A percentile compares a stretch with the other conserved stretches of the same genome.
These are phyloP conservation scores for Cladopsammia gracilis DNA, from an alignment of 64 coral and sea anemone genomes.

Conservation along the genomic window DNA sequence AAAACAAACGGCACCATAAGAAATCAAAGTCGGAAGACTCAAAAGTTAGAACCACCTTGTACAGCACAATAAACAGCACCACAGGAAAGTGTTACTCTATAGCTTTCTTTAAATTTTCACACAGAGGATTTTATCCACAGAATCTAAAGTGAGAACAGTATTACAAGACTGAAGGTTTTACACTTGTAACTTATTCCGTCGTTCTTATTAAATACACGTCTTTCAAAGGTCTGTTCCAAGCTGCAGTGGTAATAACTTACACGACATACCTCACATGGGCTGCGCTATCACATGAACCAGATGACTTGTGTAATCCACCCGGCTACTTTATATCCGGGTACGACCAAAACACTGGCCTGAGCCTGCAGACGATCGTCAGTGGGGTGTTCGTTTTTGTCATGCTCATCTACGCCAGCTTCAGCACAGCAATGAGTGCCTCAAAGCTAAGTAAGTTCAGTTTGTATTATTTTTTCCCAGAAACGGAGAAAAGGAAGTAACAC, in stretches of 20 bases:
- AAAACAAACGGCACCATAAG: too few species aligned
- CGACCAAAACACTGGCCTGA: slow-evolving; percentile 62
- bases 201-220: too few species aligned
- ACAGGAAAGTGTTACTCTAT: too few species aligned
- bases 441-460: slow-evolving; percentile 19
- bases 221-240: slow-evolving; percentile 65
- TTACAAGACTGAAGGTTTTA: too few species aligned
- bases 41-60: too few species aligned
- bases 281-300: slow-evolving; percentile 78
- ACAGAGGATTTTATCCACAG: too few species aligned
- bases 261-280: slow-evolving; percentile 78
- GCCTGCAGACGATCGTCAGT: slow-evolving; percentile 69
- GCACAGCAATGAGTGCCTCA: slow-evolving; percentile 46
- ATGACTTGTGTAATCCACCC: slow-evolving; percentile 76
- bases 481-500: too few species aligned
- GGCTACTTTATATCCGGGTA: slow-evolving; percentile 72
- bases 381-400: slow-evolving; percentile 67
- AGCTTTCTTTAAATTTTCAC: too few species aligned
- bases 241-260: slow-evolving; percentile 74
- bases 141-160: too few species aligned
- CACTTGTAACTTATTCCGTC: too few species aligned
- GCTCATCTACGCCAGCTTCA: slow-evolving; percentile 79
- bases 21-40: too few species aligned
- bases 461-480: background rate
- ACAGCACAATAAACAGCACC: too few species aligned